phyloP scores from a whole-genome alignment of 2,113 vertebrate genomes.

The Speoplatyrhinus poulsoni region DNA sequence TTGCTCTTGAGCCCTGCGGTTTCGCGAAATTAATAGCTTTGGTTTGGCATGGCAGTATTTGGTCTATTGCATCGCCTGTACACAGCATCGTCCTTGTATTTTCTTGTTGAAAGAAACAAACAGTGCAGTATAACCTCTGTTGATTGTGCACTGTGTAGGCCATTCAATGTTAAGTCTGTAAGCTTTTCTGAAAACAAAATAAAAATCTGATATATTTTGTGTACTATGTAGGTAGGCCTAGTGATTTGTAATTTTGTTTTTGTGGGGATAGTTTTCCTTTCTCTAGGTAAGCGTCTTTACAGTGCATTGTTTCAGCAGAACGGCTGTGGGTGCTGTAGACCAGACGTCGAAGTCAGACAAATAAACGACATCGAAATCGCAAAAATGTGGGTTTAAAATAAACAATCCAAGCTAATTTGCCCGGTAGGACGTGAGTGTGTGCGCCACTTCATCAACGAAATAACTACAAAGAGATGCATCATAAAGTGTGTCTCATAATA shows the following conservation, averaged over 20 bases:
- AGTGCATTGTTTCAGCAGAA: constrained; percentile 61
- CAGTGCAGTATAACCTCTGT: constrained; percentile 16
- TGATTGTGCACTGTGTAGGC: constrained; percentile 1
- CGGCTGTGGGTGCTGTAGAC: constrained; percentile 42
- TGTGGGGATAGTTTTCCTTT: constrained; percentile 1
- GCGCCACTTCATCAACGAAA: constrained; percentile 43
- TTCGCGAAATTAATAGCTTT: constrained; percentile 8
- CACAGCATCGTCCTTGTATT: constrained; percentile 1
- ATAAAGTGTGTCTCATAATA: constrained; percentile 61
- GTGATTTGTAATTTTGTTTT: background rate
- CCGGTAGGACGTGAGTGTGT: background rate
- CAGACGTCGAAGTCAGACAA: constrained; percentile 64
- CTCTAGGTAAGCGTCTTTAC: constrained; percentile 21
- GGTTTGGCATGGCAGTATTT: constrained; percentile 1
- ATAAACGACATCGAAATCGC: constrained; percentile 56
- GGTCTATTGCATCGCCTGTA: background rate
- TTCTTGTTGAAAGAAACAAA: constrained; percentile 34
- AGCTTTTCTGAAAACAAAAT: constrained; percentile 31
- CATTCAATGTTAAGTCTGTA: background rate
- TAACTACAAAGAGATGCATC: constrained; percentile 36
- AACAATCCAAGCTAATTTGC: constrained; percentile 17
- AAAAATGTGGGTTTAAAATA: background rate
- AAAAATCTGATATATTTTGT: background rate
- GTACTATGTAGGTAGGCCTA: background rate
- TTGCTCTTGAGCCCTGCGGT: constrained; percentile 34